Evolutionary conservation across 2,113 vertebrate species (phyloP).

Genomic region (Pitta sordida): DNA sequence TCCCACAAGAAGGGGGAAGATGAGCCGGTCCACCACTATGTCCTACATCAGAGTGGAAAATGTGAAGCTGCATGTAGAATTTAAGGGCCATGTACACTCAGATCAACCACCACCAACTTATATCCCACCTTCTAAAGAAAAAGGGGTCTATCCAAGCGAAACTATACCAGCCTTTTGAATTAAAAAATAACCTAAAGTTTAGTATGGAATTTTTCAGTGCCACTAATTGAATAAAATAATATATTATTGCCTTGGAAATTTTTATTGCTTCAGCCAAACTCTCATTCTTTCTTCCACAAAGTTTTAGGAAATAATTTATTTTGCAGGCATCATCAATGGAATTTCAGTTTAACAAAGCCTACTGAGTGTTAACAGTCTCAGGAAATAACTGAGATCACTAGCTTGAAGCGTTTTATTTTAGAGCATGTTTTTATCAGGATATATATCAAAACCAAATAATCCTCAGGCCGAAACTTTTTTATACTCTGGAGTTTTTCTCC

Average conservation of each 20-base stretch:
- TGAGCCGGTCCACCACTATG: not conserved
- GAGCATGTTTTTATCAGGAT: conserved; percentile 19
- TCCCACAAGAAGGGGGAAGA: not conserved
- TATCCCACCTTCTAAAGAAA: not conserved
- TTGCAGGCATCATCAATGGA: not conserved
- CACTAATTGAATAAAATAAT: not conserved
- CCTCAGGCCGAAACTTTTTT: not conserved
- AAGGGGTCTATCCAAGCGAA: not conserved
- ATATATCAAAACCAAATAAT: conserved; percentile 47
- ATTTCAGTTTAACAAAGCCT: not conserved
- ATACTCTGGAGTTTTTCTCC: conserved; percentile 39
- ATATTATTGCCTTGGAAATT: not conserved
- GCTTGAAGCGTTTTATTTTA: conserved; percentile 23
- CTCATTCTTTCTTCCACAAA: not conserved
- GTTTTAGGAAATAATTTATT: not conserved
- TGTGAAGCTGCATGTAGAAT: not conserved
- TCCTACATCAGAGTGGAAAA: not conserved
- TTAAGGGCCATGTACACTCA: not conserved
- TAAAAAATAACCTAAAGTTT: not conserved
- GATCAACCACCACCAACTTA: not conserved
- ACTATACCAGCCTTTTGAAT: not conserved
- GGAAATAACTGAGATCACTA: not conserved
- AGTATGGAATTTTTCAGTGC: not conserved
- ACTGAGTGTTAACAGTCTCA: not conserved
- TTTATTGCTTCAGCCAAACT: not conserved